phyloP scores from a whole-genome alignment of 2,888 invertebrate genomes.

The Harpagoxenus sublaevis region DNA sequence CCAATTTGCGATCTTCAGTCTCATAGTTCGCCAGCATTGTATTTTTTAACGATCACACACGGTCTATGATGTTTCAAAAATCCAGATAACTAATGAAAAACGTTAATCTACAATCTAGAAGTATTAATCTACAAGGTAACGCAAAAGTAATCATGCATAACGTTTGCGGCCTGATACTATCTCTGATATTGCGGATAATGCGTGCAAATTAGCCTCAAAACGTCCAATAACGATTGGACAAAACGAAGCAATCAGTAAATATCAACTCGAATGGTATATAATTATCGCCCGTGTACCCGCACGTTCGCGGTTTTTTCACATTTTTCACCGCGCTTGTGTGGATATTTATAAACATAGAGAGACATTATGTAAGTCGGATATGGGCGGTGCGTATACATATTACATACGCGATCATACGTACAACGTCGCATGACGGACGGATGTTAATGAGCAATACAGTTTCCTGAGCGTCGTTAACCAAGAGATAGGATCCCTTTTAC shows the following conservation, averaged over 20 bases:
- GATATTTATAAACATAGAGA: constrained; percentile 49
- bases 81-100: neutral
- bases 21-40: neutral
- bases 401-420: constrained; percentile 15
- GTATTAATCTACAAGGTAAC: neutral
- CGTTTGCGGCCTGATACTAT: neutral
- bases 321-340: neutral
- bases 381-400: constrained; percentile 16
- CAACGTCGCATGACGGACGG: constrained; percentile 22
- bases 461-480: constrained; percentile 40
- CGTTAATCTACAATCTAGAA: neutral
- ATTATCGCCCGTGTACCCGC: constrained; percentile 7
- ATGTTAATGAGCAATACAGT: constrained; percentile 47
- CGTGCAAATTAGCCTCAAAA: constrained; percentile 4
- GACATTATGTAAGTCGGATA: constrained; percentile 48
- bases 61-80: neutral
- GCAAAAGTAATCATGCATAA: neutral
- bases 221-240: constrained; percentile 18
- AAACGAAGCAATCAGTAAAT: constrained; percentile 9
- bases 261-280: constrained; percentile 14
- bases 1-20: neutral
- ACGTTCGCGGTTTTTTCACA: constrained; percentile 33
- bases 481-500: constrained; percentile 19
- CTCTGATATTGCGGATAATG: constrained; percentile 5
- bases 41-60: too few relatives aligned